phyloP scores from a whole-genome alignment of 2,797 vertebrate species.

The Huso huso region DNA sequence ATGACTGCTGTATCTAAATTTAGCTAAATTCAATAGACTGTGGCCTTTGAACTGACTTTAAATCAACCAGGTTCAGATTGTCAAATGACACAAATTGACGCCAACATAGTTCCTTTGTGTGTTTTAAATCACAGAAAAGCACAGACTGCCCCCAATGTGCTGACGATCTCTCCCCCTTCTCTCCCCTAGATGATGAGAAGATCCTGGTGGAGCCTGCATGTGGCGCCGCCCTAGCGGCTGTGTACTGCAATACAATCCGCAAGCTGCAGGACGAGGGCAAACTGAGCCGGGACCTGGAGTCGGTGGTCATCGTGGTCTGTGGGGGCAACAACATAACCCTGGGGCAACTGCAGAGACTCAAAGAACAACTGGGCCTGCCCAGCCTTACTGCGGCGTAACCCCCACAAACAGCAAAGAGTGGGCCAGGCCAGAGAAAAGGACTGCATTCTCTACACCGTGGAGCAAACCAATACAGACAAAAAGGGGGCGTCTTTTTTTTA shows the following conservation, averaged over 20 bases:
- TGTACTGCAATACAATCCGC: conserved; percentile 67
- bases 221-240: conserved; percentile 69
- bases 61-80: too few species aligned
- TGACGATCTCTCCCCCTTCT: neutral
- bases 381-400: conserved; percentile 14
- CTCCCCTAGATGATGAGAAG: conserved; percentile 74
- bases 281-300: conserved; percentile 44
- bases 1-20: too few species aligned
- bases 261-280: conserved; percentile 62
- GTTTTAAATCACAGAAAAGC: too few species aligned
- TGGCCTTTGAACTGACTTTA: too few species aligned
- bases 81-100: too few species aligned
- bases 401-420: neutral
- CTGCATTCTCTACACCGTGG: too few species aligned
- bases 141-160: too few species aligned
- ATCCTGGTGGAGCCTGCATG: conserved; percentile 80
- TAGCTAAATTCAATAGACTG: too few species aligned
- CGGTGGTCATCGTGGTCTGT: conserved; percentile 77
- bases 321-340: conserved; percentile 71
- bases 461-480: too few species aligned
- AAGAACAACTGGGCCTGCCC: conserved; percentile 56
- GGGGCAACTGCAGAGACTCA: conserved; percentile 58
- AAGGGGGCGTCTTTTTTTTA: too few species aligned
- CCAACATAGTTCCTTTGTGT: too few species aligned
- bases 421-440: too few species aligned